Conservation (phyloP, 2,888 invertebrate species). For the Acrocera orbiculus region DNA sequence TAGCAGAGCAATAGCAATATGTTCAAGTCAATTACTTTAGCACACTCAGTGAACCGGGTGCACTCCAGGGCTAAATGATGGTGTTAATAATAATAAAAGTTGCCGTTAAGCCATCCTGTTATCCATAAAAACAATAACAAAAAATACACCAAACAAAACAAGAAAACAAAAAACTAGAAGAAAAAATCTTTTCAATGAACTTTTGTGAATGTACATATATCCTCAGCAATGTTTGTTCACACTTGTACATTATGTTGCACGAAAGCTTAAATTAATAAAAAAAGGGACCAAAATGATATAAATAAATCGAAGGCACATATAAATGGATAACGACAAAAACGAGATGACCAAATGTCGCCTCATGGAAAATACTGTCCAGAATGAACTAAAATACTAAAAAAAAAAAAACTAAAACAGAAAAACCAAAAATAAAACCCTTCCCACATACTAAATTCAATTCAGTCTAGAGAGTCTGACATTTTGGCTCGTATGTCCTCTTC, state of each 20-base stretch:
- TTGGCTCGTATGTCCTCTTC: constrained; percentile 9
- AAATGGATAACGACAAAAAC: constrained; percentile 9
- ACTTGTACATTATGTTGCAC: constrained; percentile 1
- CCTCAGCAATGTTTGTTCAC: no score
- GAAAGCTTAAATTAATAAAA: constrained; percentile 5
- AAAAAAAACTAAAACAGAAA: no score
- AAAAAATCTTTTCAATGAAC: no score
- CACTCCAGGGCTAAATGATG: constrained; percentile 6
- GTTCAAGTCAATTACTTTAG: constrained; percentile 1
- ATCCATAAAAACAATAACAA: not conserved
- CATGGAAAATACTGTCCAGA: constrained; percentile 10
- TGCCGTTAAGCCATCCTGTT: not conserved
- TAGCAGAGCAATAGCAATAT: not conserved
- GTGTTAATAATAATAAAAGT: constrained; percentile 9
- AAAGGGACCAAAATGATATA: constrained; percentile 7
- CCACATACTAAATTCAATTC: no score
- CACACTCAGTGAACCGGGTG: constrained; percentile 3
- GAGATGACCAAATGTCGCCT: constrained; percentile 11
- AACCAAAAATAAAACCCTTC: no score
- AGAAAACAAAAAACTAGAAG: no score
- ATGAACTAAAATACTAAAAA: constrained; percentile 2
- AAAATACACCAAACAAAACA: constrained; percentile 3
- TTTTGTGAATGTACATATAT: no score
- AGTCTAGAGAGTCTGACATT: no score
- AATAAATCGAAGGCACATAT: constrained; percentile 3